phyloP scores from a whole-genome alignment of 2,797 vertebrate genomes.

The Sebastes minor region DNA sequence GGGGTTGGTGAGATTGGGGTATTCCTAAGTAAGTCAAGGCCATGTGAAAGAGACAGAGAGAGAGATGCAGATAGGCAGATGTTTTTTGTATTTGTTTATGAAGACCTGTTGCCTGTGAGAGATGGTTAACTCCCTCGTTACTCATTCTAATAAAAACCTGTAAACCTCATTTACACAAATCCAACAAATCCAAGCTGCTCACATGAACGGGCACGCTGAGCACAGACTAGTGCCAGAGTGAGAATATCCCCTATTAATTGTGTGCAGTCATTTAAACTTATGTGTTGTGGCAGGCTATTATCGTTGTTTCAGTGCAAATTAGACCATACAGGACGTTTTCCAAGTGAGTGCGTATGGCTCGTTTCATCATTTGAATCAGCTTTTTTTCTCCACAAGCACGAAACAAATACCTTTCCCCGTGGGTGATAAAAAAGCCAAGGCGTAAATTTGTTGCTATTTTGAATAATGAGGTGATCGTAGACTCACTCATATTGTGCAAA shows the following conservation, averaged over 20 bases:
- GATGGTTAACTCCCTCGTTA: slow-evolving; percentile 7
- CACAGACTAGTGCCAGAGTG: slow-evolving; percentile 9
- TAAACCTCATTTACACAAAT: slow-evolving; percentile 24
- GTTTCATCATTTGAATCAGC: slow-evolving; percentile 42
- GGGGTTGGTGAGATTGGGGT: slow-evolving; percentile 56
- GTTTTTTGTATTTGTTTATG: not conserved
- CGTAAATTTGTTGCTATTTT: slow-evolving; percentile 58
- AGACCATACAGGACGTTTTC: slow-evolving; percentile 51
- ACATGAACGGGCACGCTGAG: slow-evolving; percentile 21
- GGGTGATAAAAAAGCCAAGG: slow-evolving; percentile 30
- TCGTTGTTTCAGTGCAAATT: slow-evolving; percentile 45
- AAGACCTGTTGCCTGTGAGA: slow-evolving; percentile 64
- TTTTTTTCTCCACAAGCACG: slow-evolving; percentile 10
- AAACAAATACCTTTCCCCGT: slow-evolving; percentile 43
- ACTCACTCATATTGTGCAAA: slow-evolving; percentile 31
- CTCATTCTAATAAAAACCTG: slow-evolving; percentile 17
- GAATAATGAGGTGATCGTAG: slow-evolving; percentile 48
- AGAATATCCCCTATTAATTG: slow-evolving; percentile 45
- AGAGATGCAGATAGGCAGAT: slow-evolving; percentile 14
- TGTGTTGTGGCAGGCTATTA: slow-evolving; percentile 50
- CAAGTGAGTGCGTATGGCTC: slow-evolving; percentile 54
- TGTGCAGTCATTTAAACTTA: slow-evolving; percentile 44
- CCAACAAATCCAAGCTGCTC: slow-evolving; percentile 22
- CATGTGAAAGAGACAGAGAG: slow-evolving; percentile 25
- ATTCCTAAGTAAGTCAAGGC: slow-evolving; percentile 60